Percentiles rank a stretch among this genome's conserved stretches.
Conservation (phyloP, 2,888 invertebrate genomes). For the Malachius bipustulatus region DNA sequence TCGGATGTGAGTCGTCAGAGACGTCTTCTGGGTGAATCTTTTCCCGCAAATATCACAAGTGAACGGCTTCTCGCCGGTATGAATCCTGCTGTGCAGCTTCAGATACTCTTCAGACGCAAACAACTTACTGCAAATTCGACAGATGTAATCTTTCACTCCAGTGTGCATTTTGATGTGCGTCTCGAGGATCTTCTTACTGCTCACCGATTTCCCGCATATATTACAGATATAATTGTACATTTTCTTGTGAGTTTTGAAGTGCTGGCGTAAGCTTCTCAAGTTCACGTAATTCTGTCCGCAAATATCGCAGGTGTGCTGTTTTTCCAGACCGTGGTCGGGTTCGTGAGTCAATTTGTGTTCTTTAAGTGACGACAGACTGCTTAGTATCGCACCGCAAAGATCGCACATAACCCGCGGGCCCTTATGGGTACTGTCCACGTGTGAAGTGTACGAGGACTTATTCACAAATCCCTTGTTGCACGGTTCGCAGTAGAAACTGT, state of each 20-base stretch:
- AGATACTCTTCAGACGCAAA: conserved; percentile 37
- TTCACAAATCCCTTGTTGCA: conserved; percentile 31
- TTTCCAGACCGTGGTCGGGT: conserved; percentile 23
- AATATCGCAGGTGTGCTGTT: conserved; percentile 33
- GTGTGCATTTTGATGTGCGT: conserved; percentile 35
- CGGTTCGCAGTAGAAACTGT: conserved; percentile 27
- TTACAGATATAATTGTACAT: conserved; percentile 26
- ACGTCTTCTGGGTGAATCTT: conserved; percentile 45
- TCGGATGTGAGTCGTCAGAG: conserved; percentile 42
- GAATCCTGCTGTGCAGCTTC: conserved; percentile 43
- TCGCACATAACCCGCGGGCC: conserved; percentile 26
- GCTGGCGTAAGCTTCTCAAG: conserved; percentile 26
- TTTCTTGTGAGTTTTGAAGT: conserved; percentile 27
- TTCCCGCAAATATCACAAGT: conserved; percentile 46
- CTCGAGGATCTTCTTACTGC: conserved; percentile 29
- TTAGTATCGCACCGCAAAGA: conserved; percentile 24
- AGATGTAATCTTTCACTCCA: conserved; percentile 29
- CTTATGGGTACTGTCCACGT: conserved; percentile 27
- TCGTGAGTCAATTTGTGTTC: conserved; percentile 28
- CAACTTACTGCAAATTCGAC: conserved; percentile 25
- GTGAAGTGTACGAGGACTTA: conserved; percentile 24
- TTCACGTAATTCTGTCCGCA: conserved; percentile 38
- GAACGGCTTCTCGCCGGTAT: conserved; percentile 44
- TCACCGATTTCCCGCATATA: conserved; percentile 33
- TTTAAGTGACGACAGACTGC: conserved; percentile 24